phyloP scores from a whole-genome alignment of 2,797 vertebrate species.

The Chiloscyllium punctatum region DNA sequence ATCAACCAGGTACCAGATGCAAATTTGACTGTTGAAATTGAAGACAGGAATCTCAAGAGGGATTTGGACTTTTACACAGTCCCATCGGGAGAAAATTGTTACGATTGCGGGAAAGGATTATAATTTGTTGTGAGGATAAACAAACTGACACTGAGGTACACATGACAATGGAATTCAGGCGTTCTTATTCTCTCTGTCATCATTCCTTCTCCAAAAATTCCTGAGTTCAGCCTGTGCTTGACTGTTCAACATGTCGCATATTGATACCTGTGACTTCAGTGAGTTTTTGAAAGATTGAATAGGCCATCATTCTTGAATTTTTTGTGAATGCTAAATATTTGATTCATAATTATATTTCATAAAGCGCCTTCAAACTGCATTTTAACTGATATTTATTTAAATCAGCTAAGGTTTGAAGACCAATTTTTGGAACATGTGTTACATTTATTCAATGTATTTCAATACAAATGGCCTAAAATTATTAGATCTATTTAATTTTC shows the following conservation, averaged over 20 bases:
- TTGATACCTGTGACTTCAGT: not conserved
- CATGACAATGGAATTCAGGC: not conserved
- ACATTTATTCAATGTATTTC: not conserved
- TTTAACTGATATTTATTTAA: not conserved
- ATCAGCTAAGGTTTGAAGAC: not conserved
- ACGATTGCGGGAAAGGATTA: not conserved
- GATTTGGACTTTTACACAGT: not conserved
- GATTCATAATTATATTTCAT: not conserved
- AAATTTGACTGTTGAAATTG: not conserved
- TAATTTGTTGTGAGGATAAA: not conserved
- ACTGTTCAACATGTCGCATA: too few species aligned
- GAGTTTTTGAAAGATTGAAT: not conserved
- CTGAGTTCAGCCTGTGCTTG: not conserved
- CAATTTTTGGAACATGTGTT: not conserved
- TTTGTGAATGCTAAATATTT: not conserved
- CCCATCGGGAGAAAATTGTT: too few species aligned
- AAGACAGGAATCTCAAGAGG: not conserved
- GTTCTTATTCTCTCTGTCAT: not conserved
- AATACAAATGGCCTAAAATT: not conserved
- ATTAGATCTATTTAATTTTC: not conserved
- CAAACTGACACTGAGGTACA: not conserved
- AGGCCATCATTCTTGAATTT: not conserved
- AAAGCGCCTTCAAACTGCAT: not conserved
- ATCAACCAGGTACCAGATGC: not conserved
- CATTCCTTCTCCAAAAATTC: not conserved